Evolutionary conservation across 2,113 vertebrate genomes (phyloP).

Genomic region (Rhagologus leucostigma): DNA sequence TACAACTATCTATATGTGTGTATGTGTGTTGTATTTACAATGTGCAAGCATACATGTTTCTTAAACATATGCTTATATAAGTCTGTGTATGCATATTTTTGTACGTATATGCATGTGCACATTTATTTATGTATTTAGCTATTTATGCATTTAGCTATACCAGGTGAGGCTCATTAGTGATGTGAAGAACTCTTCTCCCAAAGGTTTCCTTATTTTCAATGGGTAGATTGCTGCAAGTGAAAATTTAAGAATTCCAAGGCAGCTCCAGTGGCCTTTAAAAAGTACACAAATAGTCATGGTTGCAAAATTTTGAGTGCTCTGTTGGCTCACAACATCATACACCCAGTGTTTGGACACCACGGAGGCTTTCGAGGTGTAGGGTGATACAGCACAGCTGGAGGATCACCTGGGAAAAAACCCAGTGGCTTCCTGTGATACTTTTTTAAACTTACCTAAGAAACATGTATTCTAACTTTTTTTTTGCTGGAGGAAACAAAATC

Average conservation of each 20-base stretch:
- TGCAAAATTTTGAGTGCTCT: neutral
- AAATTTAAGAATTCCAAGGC: neutral
- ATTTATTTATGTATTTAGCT: no score
- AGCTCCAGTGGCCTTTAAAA: neutral
- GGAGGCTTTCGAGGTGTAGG: neutral
- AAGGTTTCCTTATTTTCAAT: neutral
- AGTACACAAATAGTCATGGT: fast-evolving
- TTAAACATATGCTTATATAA: neutral
- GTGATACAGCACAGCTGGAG: neutral
- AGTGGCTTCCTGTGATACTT: neutral
- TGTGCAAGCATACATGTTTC: neutral
- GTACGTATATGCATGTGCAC: fast-evolving
- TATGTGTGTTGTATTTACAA: neutral
- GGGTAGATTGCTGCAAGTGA: fast-evolving
- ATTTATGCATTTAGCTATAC: neutral
- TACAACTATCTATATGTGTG: fast-evolving
- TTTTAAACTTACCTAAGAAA: neutral
- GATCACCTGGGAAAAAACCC: neutral
- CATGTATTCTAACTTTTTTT: neutral
- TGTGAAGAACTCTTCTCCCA: neutral
- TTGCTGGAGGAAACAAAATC: neutral
- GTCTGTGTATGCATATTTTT: fast-evolving
- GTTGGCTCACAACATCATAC: fast-evolving
- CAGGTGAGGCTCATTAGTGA: neutral
- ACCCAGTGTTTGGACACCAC: no score